Conservation (phyloP, 2,113 vertebrate species). For the Nematolebias whitei region DNA sequence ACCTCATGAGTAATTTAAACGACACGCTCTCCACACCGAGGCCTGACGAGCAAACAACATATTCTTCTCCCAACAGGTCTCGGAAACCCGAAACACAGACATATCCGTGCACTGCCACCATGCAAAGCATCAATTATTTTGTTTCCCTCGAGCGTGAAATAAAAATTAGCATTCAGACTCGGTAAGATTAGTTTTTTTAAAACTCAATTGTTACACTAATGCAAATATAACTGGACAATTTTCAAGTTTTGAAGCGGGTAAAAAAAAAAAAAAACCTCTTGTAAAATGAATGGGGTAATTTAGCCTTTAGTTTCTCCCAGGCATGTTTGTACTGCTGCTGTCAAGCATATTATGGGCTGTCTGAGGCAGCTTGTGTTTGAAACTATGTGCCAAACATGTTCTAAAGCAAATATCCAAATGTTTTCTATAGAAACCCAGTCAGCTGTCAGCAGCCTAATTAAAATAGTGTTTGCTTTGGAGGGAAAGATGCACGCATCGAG, state of each 20-base stretch:
- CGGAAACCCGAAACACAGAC: constrained; percentile 11
- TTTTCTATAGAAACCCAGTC: constrained; percentile 46
- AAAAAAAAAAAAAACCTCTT: constrained; percentile 9
- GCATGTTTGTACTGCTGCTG: constrained; percentile 12
- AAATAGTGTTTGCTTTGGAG: constrained; percentile 67
- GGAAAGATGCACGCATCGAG: constrained; percentile 34
- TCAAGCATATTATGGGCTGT: constrained; percentile 37
- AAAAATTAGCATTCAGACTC: constrained; percentile 43
- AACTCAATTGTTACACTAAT: constrained; percentile 9
- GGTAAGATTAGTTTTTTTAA: constrained; percentile 28
- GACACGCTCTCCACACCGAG: constrained; percentile 11
- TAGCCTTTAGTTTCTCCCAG: constrained; percentile 21
- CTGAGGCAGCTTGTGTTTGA: constrained; percentile 44
- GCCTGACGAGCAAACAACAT: constrained; percentile 36
- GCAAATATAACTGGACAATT: constrained; percentile 47
- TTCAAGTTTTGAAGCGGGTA: constrained; percentile 46
- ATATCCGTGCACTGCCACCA: constrained; percentile 11
- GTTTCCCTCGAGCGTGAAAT: constrained; percentile 33
- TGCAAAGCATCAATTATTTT: constrained; percentile 41
- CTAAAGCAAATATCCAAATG: constrained; percentile 55
- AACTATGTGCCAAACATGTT: constrained; percentile 44
- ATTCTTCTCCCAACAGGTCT: constrained; percentile 28
- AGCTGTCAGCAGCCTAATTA: constrained; percentile 58
- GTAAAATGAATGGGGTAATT: constrained; percentile 43
- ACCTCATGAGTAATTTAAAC: constrained; percentile 65